Evolutionary conservation across 2,113 vertebrate species (phyloP).

Genomic region (Sprattus sprattus): DNA sequence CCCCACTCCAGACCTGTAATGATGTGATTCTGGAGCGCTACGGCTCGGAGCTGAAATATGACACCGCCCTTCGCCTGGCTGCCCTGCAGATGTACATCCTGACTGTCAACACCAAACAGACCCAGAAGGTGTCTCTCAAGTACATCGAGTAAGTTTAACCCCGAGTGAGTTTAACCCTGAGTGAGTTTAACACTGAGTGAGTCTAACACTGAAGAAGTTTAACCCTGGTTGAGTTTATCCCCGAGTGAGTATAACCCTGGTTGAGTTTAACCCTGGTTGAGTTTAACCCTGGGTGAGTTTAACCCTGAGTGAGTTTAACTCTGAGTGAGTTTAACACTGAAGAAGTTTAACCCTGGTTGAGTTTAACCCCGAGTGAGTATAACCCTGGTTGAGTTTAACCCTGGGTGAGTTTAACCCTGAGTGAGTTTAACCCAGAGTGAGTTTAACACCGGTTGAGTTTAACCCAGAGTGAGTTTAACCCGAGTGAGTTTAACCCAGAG

Average conservation of each 20-base stretch:
- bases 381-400: neutral
- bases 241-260: too few relatives aligned
- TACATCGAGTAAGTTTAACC: conserved; percentile 91
- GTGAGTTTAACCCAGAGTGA: conserved; percentile 56
- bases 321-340: too few relatives aligned
- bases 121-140: conserved; percentile 96
- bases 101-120: conserved; percentile 92
- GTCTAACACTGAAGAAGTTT: conserved; percentile 56
- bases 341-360: neutral
- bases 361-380: conserved; percentile 54
- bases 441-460: neutral
- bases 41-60: conserved; percentile 95
- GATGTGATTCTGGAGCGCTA: conserved; percentile 95
- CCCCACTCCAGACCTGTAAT: conserved; percentile 85
- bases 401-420: neutral
- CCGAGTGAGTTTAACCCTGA: conserved; percentile 58
- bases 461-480: conserved; percentile 81
- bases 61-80: conserved; percentile 90
- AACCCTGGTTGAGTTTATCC: neutral
- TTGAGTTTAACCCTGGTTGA: conserved; percentile 59
- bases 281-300: neutral
- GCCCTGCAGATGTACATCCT: conserved; percentile 97
- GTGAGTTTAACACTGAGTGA: neutral
- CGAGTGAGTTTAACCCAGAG: conserved; percentile 89
- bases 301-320: conserved; percentile 54